Conservation (phyloP, 2,888 invertebrate species). For the Amiota minor region DNA sequence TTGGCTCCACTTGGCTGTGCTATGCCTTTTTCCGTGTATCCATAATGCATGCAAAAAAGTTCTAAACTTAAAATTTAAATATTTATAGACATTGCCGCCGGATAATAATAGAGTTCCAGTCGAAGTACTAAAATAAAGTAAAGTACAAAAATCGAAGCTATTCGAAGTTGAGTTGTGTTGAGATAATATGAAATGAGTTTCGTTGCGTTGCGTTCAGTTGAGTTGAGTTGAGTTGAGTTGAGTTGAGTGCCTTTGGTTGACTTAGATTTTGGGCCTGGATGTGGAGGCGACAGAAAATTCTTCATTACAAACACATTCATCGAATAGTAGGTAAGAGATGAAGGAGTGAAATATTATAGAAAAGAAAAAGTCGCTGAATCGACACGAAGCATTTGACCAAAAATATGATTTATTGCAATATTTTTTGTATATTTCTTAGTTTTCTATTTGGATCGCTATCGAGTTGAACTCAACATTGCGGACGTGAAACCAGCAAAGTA, state of each 20-base stretch:
- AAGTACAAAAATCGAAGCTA: too few relatives aligned
- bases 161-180: too few relatives aligned
- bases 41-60: conserved; percentile 67
- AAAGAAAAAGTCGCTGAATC: conserved; percentile 62
- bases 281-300: too few relatives aligned
- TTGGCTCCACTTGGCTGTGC: too few relatives aligned
- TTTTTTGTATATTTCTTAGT: conserved; percentile 36
- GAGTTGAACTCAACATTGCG: too few relatives aligned
- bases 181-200: too few relatives aligned
- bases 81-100: conserved; percentile 62
- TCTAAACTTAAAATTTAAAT: conserved; percentile 67
- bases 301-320: too few relatives aligned
- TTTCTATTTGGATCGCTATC: too few relatives aligned
- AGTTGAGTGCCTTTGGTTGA: too few relatives aligned
- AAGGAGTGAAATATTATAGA: conserved; percentile 1
- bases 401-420: conserved; percentile 70
- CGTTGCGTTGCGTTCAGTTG: not conserved
- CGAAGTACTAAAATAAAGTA: too few relatives aligned
- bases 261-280: too few relatives aligned
- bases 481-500: too few relatives aligned
- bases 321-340: not conserved
- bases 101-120: conserved; percentile 17
- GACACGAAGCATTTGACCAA: conserved; percentile 67
- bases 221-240: not conserved
- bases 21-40: conserved; percentile 2